Percentiles rank a stretch among this genome's conserved stretches.
Conservation (phyloP, 2,888 invertebrate genomes). For the Stenodera caucasica region DNA sequence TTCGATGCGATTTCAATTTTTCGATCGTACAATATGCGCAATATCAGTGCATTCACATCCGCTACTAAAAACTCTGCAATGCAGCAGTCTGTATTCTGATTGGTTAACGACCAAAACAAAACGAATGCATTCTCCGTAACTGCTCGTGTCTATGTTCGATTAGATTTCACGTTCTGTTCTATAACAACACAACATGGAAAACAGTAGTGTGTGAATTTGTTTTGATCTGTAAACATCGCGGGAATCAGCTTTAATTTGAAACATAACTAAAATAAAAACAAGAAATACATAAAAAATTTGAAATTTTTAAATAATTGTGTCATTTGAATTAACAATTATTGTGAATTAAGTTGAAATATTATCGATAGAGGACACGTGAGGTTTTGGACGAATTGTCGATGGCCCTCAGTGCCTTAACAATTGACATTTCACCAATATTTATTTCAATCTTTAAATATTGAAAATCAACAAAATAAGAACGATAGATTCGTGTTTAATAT, state of each 20-base stretch:
- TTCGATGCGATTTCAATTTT: too few species aligned
- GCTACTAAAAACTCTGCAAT: not conserved
- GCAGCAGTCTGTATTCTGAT: slow-evolving; percentile 1
- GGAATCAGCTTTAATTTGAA: not conserved
- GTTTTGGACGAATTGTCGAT: not conserved
- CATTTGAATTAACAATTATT: too few species aligned
- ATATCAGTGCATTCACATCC: not conserved
- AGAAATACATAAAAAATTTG: too few species aligned
- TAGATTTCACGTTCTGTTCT: not conserved
- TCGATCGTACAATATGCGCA: too few species aligned
- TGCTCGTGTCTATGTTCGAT: not conserved
- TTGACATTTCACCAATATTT: slow-evolving; percentile 3
- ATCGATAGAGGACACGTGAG: not conserved
- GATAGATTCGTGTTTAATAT: too few species aligned
- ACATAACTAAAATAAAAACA: not conserved
- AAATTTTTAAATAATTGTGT: too few species aligned
- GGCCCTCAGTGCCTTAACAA: not conserved
- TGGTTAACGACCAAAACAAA: slow-evolving; percentile 18
- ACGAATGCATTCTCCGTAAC: slow-evolving; percentile 16
- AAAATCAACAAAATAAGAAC: too few species aligned
- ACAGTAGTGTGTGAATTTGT: not conserved
- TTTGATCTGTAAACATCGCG: not conserved
- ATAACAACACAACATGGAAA: slow-evolving; percentile 1
- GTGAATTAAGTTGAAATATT: too few species aligned
- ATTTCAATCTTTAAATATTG: too few species aligned